A percentile compares a stretch with the other conserved stretches of the same genome.
Evolutionary conservation across 53 echinoderm and acorn worm genomes (phyloP).

Genomic region (Echinarachnius parma): DNA sequence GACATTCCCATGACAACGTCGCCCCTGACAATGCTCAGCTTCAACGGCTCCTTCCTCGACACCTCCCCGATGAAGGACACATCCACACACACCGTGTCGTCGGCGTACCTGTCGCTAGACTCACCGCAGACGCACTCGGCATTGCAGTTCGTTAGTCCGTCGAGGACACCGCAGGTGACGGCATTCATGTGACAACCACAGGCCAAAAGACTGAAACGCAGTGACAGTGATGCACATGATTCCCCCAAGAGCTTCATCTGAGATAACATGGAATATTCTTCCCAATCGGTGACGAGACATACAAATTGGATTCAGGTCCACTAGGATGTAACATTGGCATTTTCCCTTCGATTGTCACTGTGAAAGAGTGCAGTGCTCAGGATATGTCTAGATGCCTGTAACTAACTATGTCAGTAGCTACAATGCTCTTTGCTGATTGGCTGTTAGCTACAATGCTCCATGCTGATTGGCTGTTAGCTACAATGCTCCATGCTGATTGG

Average conservation of each 20-base stretch:
- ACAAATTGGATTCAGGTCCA: too few relatives aligned
- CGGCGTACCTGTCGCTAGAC: conserved; percentile 14
- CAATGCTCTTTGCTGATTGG: too few relatives aligned
- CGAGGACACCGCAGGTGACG: conserved; percentile 29
- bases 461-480: too few relatives aligned
- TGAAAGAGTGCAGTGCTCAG: too few relatives aligned
- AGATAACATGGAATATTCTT: too few relatives aligned
- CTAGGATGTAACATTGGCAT: too few relatives aligned
- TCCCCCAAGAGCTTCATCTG: conserved; percentile 26
- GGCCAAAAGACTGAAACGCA: background rate
- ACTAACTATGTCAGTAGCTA: too few relatives aligned
- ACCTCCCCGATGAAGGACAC: conserved; percentile 66
- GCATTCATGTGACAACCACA: conserved; percentile 48
- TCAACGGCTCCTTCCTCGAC: conserved; percentile 60
- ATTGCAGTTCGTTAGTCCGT: conserved; percentile 30
- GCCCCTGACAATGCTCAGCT: conserved; percentile 49
- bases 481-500: too few relatives aligned
- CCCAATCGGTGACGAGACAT: too few relatives aligned
- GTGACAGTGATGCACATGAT: background rate
- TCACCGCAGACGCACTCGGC: conserved; percentile 27
- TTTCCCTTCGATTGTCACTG: too few relatives aligned
- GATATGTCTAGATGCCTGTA: too few relatives aligned
- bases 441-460: too few relatives aligned
- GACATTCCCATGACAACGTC: conserved; percentile 62
- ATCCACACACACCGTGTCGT: background rate